Evolutionary conservation across 2,113 vertebrate genomes (phyloP), one percentile per base, ranked within the genome.

Genomic region (Aramus guarauna): DNA sequence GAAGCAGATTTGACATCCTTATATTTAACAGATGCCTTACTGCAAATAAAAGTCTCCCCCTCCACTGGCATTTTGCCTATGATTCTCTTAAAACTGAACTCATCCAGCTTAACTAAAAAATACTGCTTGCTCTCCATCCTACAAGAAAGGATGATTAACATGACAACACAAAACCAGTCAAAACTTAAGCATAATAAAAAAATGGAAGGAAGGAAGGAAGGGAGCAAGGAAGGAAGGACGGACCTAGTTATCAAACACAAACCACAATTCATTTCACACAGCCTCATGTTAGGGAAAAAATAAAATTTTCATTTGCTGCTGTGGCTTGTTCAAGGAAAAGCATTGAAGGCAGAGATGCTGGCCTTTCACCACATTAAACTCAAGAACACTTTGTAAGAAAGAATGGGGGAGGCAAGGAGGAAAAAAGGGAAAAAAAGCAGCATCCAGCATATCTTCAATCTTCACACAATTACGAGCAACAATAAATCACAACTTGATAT

Each of bases 401-500:
- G 86, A 60, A 89, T 50, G 47, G 85, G 39, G 92, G 63, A 86
- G 80, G 58, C 4, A 1, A 96, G 67, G 69, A 96, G 64, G 18
- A 8, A 50, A 71, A 90, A 85, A 66, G 82, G 56, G 17, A 36
- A 88, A 58, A 39, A 71, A 82, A 95, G 92, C 67, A 24, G 77
- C 66, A 88, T 86, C 79, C 91, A 94, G 79, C 13, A 3, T 90
- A 94, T 95, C 88, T 96, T 92, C 86, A 84, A 89, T 90, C 91
- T 87, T 96, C 93, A 95, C 84, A 93, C 85, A 88, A 95, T 94
- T 93, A 96, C 1, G 32, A 96, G 90, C 80, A 92, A 81, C 85
- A 95, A 78, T 97, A 97, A 95, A 96, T 96, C 90, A 95, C 62
- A 59, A 83, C 87, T 15, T 78, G 85, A 97, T 97, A 91, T 11